Evolutionary conservation across 2,888 invertebrate species (phyloP).

Genomic region (Philhelius pedissequus): DNA sequence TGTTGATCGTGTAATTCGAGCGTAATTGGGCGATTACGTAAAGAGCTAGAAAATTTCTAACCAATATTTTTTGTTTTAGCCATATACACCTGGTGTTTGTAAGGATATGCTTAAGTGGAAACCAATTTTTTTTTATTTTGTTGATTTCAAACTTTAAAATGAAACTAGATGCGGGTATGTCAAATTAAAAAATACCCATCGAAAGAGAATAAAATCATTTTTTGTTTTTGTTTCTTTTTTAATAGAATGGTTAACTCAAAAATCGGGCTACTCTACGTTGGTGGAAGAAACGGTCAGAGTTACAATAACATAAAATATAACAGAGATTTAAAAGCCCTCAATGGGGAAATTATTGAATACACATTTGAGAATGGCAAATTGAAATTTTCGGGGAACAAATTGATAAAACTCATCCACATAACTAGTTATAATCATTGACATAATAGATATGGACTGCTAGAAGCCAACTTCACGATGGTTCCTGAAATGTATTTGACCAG

Average conservation of each 20-base stretch:
- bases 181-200: neutral
- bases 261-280: conserved; percentile 89
- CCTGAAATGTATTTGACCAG: too few relatives aligned
- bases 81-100: conserved; percentile 91
- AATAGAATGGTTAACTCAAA: conserved; percentile 84
- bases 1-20: too few relatives aligned
- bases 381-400: conserved; percentile 97
- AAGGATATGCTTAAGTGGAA: conserved; percentile 98
- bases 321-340: conserved; percentile 86
- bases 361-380: conserved; percentile 89
- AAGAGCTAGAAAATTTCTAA: too few relatives aligned
- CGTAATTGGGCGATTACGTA: too few relatives aligned
- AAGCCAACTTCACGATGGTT: too few relatives aligned
- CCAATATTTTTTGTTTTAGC: conserved; percentile 80
- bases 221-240: conserved; percentile 52
- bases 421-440: too few relatives aligned
- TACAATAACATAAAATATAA: conserved; percentile 88
- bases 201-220: neutral
- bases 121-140: conserved; percentile 94
- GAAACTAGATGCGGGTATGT: conserved; percentile 87
- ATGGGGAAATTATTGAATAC: conserved; percentile 98
- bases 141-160: conserved; percentile 94
- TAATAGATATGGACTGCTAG: too few relatives aligned
- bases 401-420: conserved; percentile 98
- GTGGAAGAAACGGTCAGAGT: conserved; percentile 82